phyloP scores from a whole-genome alignment of 2,797 vertebrate genomes.

The Lepidocolaptes lacrymiger region DNA sequence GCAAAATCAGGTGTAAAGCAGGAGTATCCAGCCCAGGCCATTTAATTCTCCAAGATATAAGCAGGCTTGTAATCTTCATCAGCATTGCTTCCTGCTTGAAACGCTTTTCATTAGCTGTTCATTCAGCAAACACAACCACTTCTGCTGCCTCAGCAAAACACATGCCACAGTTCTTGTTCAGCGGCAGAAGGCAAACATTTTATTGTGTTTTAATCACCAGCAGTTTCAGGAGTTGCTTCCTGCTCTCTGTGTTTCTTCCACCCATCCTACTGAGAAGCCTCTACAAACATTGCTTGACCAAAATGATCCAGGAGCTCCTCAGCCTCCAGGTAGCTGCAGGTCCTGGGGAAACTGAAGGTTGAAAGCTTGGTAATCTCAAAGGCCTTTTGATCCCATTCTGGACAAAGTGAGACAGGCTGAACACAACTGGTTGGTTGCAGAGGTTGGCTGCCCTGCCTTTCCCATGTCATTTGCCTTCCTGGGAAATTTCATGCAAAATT shows the following conservation, averaged over 20 bases:
- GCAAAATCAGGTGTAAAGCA: slow-evolving; percentile 47
- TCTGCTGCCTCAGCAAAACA: slow-evolving; percentile 64
- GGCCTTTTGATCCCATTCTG: not conserved
- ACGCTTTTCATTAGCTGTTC: slow-evolving; percentile 63
- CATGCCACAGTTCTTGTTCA: slow-evolving; percentile 38
- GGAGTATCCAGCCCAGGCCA: slow-evolving; percentile 46
- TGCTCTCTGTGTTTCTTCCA: not conserved
- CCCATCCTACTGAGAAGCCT: not conserved
- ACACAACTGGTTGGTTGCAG: not conserved
- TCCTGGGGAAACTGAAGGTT: not conserved
- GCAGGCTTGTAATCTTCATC: slow-evolving; percentile 52
- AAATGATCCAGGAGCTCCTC: not conserved
- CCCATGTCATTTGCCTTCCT: not conserved
- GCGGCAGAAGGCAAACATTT: slow-evolving; percentile 52
- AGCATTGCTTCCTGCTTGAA: slow-evolving; percentile 58
- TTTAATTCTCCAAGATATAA: slow-evolving; percentile 17
- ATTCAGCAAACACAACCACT: slow-evolving; percentile 58
- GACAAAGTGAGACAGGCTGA: not conserved
- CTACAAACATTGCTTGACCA: not conserved
- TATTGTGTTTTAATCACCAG: slow-evolving; percentile 44
- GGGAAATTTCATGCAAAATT: not conserved
- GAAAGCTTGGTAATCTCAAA: not conserved
- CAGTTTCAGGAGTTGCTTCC: slow-evolving; percentile 27
- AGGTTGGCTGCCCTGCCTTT: not conserved
- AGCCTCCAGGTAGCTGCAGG: not conserved